Percentiles rank a stretch among this genome's conserved stretches.
phyloP scores from a whole-genome alignment of 35 echinoderm and acorn worm genomes.

The Ptychodera flava region DNA sequence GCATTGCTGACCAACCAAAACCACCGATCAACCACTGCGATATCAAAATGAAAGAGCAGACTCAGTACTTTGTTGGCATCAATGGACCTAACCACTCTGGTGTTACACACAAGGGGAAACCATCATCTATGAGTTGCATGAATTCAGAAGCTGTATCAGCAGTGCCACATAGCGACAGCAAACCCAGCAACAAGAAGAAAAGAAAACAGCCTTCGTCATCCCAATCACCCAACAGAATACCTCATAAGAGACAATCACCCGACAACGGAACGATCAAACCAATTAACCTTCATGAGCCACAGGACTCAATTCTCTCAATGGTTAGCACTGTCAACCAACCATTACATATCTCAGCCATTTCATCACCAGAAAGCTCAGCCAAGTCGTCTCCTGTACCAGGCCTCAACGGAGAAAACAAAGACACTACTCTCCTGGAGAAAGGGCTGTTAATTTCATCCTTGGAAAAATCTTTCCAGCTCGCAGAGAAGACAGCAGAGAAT shows the following conservation, averaged over 20 bases:
- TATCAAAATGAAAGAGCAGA: not conserved
- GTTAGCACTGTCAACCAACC: conserved; percentile 87
- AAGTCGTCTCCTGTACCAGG: not conserved
- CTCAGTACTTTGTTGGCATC: not conserved
- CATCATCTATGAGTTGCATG: not conserved
- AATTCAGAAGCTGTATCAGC: not conserved
- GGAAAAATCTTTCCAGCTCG: not conserved
- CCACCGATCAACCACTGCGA: not conserved
- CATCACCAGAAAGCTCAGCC: conserved; percentile 73
- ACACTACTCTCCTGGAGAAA: not conserved
- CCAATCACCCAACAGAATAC: not conserved
- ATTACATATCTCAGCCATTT: conserved; percentile 87
- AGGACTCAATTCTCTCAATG: conserved; percentile 75
- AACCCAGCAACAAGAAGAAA: not conserved
- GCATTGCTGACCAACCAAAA: not conserved
- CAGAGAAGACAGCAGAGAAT: not conserved
- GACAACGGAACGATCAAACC: not conserved
- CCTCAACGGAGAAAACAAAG: not conserved
- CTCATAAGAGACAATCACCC: not conserved
- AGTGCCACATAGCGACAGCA: not conserved
- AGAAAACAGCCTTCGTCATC: not conserved
- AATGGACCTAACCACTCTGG: not conserved
- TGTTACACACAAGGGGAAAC: not conserved
- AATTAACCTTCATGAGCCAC: not conserved
- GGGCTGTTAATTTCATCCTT: not conserved